phyloP scores from a whole-genome alignment of 2,888 invertebrate species.

The Isotomurus palustris region DNA sequence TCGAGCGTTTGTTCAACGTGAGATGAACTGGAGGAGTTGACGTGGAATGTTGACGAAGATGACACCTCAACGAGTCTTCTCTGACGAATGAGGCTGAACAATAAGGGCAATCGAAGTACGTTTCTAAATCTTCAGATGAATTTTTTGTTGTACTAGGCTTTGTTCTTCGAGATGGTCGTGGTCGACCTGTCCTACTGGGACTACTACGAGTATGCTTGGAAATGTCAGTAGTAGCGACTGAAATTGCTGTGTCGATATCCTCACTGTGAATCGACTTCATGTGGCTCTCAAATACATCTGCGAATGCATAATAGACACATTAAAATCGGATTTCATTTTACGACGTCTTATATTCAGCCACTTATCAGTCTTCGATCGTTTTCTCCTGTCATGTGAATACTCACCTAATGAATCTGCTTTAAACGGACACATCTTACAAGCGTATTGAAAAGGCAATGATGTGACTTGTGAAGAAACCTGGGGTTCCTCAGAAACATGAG shows the following conservation, averaged over 20 bases:
- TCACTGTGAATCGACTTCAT: constrained; percentile 24
- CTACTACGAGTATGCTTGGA: no score
- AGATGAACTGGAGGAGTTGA: no score
- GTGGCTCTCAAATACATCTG: constrained; percentile 29
- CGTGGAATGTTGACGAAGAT: constrained; percentile 49
- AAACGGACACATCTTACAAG: constrained; percentile 34
- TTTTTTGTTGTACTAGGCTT: constrained; percentile 27
- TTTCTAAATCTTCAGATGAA: constrained; percentile 46
- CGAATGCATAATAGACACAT: neutral
- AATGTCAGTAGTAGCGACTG: neutral
- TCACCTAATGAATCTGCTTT: constrained; percentile 31
- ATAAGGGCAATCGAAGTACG: constrained; percentile 48
- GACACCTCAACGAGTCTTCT: constrained; percentile 52
- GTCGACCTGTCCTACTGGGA: neutral
- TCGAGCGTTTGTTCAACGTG: no score
- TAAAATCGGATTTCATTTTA: neutral
- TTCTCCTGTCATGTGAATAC: neutral
- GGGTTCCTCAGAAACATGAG: no score
- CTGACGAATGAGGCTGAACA: constrained; percentile 51
- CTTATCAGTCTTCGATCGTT: neutral
- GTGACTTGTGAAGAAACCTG: no score
- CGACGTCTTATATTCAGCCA: neutral
- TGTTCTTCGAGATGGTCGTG: neutral
- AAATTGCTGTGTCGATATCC: neutral
- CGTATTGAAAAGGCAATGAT: constrained; percentile 32